phyloP scores from a whole-genome alignment of 2,888 invertebrate species.

The Artemia sinica region DNA sequence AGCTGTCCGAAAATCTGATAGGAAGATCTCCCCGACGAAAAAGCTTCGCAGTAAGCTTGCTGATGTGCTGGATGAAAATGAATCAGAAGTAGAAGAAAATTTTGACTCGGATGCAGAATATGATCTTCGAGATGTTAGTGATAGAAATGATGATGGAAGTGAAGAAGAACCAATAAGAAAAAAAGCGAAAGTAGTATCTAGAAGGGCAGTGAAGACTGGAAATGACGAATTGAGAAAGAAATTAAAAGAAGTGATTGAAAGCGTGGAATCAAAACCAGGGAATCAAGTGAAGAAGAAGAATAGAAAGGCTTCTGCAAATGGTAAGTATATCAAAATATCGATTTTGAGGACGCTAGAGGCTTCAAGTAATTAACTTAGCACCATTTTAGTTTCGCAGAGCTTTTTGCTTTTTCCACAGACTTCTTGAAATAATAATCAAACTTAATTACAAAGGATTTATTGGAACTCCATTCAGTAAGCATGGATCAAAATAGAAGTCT shows the following conservation, averaged over 20 bases:
- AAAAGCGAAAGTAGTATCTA: conserved; percentile 17
- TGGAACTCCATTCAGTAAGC: too few species aligned
- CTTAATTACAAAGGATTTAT: too few species aligned
- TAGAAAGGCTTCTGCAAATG: too few species aligned
- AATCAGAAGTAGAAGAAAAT: conserved; percentile 24
- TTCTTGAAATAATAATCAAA: too few species aligned
- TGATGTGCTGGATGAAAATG: conserved; percentile 27
- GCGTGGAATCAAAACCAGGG: conserved; percentile 25
- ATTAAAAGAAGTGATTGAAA: conserved; percentile 33
- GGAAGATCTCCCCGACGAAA: conserved; percentile 15
- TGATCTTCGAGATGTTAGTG: conserved; percentile 24
- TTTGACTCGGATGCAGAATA: conserved; percentile 23
- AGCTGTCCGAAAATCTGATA: conserved; percentile 15
- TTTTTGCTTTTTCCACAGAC: too few species aligned
- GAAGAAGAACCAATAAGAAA: conserved; percentile 19
- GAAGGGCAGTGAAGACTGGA: conserved; percentile 16
- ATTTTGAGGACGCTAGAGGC: too few species aligned
- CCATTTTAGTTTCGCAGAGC: too few species aligned
- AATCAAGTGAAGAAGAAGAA: too few species aligned
- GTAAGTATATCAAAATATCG: too few species aligned
- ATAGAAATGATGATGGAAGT: conserved; percentile 18
- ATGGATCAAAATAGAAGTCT: too few species aligned
- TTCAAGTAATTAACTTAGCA: too few species aligned
- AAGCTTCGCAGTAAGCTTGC: conserved; percentile 20
- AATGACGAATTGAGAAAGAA: conserved; percentile 27